These are phyloP conservation scores for Stercorarius parasiticus DNA, from an alignment of 2,113 vertebrate genomes.

Conservation along the genomic window DNA sequence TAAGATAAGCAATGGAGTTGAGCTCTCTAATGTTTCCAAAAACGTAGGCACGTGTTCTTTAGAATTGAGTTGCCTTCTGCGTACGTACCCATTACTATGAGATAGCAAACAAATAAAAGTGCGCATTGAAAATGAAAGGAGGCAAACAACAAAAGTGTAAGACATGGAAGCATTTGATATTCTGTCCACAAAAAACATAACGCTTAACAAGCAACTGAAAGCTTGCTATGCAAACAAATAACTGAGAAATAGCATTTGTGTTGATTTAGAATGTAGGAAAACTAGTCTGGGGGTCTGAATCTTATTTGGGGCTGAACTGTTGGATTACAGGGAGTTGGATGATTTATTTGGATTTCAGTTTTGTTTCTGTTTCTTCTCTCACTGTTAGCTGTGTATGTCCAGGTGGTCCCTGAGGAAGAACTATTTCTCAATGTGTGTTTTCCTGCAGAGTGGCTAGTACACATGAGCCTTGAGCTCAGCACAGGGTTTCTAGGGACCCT, in stretches of 20 bases:
- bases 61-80: background rate
- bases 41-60: background rate
- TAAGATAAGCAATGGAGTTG: background rate
- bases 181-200: background rate
- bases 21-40: background rate
- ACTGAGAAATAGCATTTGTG: background rate
- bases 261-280: background rate
- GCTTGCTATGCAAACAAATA: background rate
- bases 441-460: background rate
- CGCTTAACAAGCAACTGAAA: fast-evolving
- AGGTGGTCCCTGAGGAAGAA: background rate
- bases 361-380: background rate
- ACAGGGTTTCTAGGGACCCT: background rate
- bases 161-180: background rate
- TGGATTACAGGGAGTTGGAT: background rate
- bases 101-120: background rate
- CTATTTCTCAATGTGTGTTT: background rate
- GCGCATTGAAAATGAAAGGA: background rate
- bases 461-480: background rate
- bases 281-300: background rate
- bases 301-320: background rate
- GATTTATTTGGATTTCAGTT: background rate
- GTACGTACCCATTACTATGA: background rate
- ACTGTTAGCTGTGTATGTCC: fast-evolving
- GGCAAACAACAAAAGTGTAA: background rate